Evolutionary conservation across 2,888 invertebrate species (phyloP).

Genomic region (Ochropleura plecta): DNA sequence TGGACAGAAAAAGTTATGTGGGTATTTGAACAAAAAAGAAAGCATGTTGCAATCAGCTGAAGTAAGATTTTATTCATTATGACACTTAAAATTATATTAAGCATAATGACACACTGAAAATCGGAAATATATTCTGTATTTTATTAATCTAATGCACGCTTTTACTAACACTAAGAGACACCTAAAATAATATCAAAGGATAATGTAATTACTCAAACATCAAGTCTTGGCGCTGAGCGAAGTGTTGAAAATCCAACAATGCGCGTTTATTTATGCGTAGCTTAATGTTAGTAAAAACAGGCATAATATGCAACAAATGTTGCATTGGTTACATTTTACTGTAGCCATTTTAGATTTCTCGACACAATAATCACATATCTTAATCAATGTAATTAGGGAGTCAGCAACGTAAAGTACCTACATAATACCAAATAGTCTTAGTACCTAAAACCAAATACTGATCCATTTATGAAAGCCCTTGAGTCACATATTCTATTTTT

Average conservation of each 20-base stretch:
- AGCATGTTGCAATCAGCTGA: slow-evolving; percentile 13
- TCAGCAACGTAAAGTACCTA: slow-evolving; percentile 30
- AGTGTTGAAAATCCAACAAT: background rate
- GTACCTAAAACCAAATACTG: slow-evolving; percentile 45
- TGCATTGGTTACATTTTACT: slow-evolving; percentile 12
- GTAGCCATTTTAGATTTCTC: slow-evolving; percentile 24
- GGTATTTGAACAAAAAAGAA: slow-evolving; percentile 31
- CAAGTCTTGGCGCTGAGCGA: background rate
- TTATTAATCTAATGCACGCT: slow-evolving; percentile 6
- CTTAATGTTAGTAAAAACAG: background rate
- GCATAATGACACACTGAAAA: slow-evolving; percentile 13
- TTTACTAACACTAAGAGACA: background rate
- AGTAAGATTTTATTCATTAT: slow-evolving; percentile 42
- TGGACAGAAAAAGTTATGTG: slow-evolving; percentile 14
- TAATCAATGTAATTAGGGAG: slow-evolving; percentile 28
- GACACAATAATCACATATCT: slow-evolving; percentile 48
- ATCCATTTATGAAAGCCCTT: slow-evolving; percentile 9
- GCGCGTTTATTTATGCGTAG: background rate
- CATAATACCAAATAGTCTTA: slow-evolving; percentile 50
- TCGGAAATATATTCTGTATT: slow-evolving; percentile 9
- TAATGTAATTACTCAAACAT: background rate
- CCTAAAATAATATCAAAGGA: background rate
- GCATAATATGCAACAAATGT: background rate
- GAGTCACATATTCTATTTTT: background rate
- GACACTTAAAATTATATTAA: slow-evolving; percentile 26